Percentiles rank a stretch among this genome's conserved stretches.
Conservation (phyloP, 2,888 invertebrate genomes). For the Synanthedon vespiformis region DNA sequence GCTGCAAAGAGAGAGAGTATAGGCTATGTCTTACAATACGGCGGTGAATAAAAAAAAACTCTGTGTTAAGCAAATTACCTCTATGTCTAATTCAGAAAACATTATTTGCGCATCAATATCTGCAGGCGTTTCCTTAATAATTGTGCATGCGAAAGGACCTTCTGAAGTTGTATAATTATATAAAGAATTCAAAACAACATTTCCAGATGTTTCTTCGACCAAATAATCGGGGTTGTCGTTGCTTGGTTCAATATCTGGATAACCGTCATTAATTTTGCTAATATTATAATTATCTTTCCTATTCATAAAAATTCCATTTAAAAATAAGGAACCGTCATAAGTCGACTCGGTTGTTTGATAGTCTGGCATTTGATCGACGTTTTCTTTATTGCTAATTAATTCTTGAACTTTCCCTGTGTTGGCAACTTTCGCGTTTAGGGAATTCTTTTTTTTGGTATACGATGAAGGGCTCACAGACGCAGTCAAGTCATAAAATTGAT, state of each 20-base stretch:
- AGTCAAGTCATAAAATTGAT: neutral
- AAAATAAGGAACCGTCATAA: neutral
- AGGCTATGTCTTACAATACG: too few relatives aligned
- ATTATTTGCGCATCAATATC: conserved; percentile 41
- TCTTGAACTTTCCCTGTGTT: too few relatives aligned
- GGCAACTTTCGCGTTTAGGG: neutral
- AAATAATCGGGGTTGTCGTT: conserved; percentile 33
- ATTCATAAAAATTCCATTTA: neutral
- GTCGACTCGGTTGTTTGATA: neutral
- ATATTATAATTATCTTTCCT: neutral
- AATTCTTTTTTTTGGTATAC: neutral
- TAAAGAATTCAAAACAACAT: conserved; percentile 7
- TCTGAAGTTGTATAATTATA: conserved; percentile 25
- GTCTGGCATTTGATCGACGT: neutral
- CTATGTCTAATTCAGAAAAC: conserved; percentile 40
- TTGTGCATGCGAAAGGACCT: conserved; percentile 22
- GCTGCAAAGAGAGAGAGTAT: conserved; percentile 19
- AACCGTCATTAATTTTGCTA: conserved; percentile 7
- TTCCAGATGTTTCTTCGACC: conserved; percentile 25
- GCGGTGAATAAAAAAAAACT: too few relatives aligned
- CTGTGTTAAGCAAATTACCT: conserved; percentile 24
- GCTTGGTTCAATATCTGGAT: conserved; percentile 15
- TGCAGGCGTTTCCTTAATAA: conserved; percentile 19
- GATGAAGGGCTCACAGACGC: neutral
- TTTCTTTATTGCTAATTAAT: too few relatives aligned